Base-by-base conservation (phyloP, 2,113 vertebrate genomes). In the Rallus limicola region DNA sequence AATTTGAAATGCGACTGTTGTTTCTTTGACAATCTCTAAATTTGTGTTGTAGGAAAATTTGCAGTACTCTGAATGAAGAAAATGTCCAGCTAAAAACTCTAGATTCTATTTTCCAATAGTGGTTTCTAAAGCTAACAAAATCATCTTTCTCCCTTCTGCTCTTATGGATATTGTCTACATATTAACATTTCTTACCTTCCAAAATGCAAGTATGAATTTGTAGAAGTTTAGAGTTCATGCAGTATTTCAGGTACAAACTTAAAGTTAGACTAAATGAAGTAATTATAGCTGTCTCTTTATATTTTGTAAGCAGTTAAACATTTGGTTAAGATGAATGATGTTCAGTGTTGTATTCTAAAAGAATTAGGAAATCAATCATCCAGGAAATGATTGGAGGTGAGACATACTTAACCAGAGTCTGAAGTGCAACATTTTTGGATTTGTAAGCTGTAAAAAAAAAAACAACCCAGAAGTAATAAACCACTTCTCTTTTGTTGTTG, bases 281-380 rank as follows among this genome's bases (percentile, higher is more conserved):
- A 80, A 75, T 82, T 89, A 64, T 8, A 64, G 10, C 62, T 92
- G 29, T 85, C 59, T 90, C 44, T 85, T 48, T 64, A 7, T 62
- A 77, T 95, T 96, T 91, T 84, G 28, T 58, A 87, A 95, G 33
- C 26, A 72, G 58, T 69, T 94, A 76, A 93, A 50, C 12, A 68
- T 83, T 92, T 83, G 20, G 46, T 82, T 88, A 95, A 92, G 69
- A 71, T 38, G 42, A 94, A 82, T 71, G 56, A 64, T 75, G 16
- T 71, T 88, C 62, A 29, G 21, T 62, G 48, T 60, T 75, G 36
- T 80, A 92, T 90, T 72, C n/a, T 80, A 85, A 94, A 87, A 44
- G 50, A 82, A 87, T 79, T 79, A 82, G 89, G 65, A 91, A 89
- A 79, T 91, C 86, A 69, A 2, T 69, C 62, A 79, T 82, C 58